These are phyloP conservation scores for Zhengitettix transpicula DNA, from an alignment of 2,888 invertebrate species.

Conservation along the genomic window DNA sequence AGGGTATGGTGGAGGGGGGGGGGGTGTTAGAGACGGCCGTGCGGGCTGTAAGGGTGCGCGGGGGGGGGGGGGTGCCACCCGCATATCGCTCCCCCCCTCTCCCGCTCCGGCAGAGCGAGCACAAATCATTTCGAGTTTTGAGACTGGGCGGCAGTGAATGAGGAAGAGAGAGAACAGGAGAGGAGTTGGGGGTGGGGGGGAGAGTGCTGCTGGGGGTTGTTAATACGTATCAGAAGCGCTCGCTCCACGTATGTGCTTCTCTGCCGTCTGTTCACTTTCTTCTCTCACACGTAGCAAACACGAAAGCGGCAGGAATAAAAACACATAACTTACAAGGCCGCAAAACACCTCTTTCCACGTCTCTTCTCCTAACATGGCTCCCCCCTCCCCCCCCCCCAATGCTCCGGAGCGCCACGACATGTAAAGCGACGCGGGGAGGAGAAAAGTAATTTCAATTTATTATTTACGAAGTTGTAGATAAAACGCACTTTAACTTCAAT, in stretches of 20 bases:
- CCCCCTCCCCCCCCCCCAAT: constrained; percentile 6
- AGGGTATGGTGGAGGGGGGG: constrained; percentile 8
- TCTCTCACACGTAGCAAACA: neutral
- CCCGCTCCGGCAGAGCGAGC: constrained; percentile 7
- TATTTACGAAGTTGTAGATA: constrained; percentile 27
- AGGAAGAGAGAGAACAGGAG: neutral
- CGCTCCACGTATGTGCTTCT: constrained; percentile 3
- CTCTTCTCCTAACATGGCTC: constrained; percentile 3
- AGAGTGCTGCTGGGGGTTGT: constrained; percentile 7
- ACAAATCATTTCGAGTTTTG: constrained; percentile 15
- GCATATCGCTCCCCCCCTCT: constrained; percentile 8
- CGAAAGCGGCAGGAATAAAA: neutral
- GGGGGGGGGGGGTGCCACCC: constrained; percentile 7
- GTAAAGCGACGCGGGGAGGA: neutral
- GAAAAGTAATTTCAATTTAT: constrained; percentile 23
- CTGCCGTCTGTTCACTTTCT: neutral
- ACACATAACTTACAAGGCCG: neutral
- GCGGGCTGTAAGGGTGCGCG: constrained; percentile 13
- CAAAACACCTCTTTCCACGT: neutral
- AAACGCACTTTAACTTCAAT: constrained; percentile 12
- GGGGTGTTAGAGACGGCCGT: constrained; percentile 12
- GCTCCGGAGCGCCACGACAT: constrained; percentile 1
- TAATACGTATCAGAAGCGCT: constrained; percentile 11
- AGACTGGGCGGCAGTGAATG: constrained; percentile 10
- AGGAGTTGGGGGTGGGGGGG: constrained; percentile 2